Evolutionary conservation across 2,797 vertebrate genomes (phyloP).

Genomic region (Eurystomus glaucurus): DNA sequence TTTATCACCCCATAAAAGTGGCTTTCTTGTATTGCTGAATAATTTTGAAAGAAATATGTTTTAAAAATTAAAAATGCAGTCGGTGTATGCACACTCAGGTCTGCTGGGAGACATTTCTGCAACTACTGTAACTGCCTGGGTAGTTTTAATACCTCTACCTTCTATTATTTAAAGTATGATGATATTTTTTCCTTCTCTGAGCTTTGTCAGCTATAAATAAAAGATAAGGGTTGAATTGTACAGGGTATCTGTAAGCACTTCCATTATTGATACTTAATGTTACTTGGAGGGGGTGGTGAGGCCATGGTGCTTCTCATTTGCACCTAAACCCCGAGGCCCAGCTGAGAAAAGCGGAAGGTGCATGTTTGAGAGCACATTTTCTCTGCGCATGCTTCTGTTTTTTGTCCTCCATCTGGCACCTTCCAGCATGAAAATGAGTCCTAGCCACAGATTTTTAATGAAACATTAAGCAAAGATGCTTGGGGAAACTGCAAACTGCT

Average conservation of each 20-base stretch:
- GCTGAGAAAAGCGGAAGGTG: background rate
- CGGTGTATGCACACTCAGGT: slow-evolving; percentile 83
- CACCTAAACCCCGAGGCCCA: background rate
- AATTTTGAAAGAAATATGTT: slow-evolving; percentile 96
- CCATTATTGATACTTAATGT: slow-evolving; percentile 93
- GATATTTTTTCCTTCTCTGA: slow-evolving; percentile 90
- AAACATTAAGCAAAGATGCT: background rate
- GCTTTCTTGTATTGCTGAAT: slow-evolving; percentile 89
- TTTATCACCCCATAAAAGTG: slow-evolving; percentile 97
- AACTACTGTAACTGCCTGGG: slow-evolving; percentile 89
- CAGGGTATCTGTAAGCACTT: slow-evolving; percentile 90
- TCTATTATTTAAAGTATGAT: slow-evolving; percentile 95
- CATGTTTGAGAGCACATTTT: background rate
- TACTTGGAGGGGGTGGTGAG: slow-evolving; percentile 47
- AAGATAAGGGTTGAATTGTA: slow-evolving; percentile 93
- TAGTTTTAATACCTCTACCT: slow-evolving; percentile 88
- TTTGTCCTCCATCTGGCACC: background rate
- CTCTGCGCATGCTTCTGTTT: background rate
- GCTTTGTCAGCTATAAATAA: slow-evolving; percentile 97
- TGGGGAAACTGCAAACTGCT: background rate
- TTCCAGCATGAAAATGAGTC: slow-evolving; percentile 1
- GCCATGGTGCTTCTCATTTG: slow-evolving; percentile 2
- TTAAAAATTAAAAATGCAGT: slow-evolving; percentile 96
- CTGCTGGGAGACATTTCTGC: slow-evolving; percentile 92
- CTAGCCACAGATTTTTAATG: background rate